Evolutionary conservation across 2,797 vertebrate species (phyloP), one percentile per base, ranked within the genome.

Genomic region (Propithecus deckenii): DNA sequence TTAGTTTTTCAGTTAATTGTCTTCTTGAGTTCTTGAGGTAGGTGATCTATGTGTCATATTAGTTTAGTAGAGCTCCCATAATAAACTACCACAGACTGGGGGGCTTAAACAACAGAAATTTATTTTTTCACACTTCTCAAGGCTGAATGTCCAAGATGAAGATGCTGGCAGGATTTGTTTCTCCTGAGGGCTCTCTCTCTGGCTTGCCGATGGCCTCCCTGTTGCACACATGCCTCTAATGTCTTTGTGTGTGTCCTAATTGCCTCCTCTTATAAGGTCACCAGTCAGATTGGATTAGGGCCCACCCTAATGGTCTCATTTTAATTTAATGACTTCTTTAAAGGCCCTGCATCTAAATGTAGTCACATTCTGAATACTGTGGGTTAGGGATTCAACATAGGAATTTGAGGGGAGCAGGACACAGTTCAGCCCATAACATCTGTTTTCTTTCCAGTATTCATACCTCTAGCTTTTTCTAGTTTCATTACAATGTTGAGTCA

Each of bases 1-100:
- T 71, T 93, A 55, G 22, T 78, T 93, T 76, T 92, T 91, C 48
- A 91, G 22, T 71, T 95, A 86, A 72, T 78, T 91, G 59, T 55
- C 71, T 91, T 55, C 71, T 93, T 95, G 46, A 43, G 10, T 75
- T 94, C 48, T 94, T 92, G 61, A 94, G 28, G 52, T 72, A 79
- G 84, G 22, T 80, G 32, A 74, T 72, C 57, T 95, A 11, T 52
- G 32, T 59, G 59, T 61, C n/a, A 1, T 92, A 52, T 89, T 89
- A 94, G 76, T 94, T 84, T 84, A 48, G 17, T 89, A 48, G 38
- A 13, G 55, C 65, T 94, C 4, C 61, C 32, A 52, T 96, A 86
- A 81, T 17, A 63, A 91, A 87, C 76, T 76, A 69, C 61, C 69
- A 83, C 30, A 83, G 55, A 61, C 75, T 28, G 15, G 32, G 30